Evolutionary conservation across 2,113 vertebrate species (phyloP).

Genomic region (Piaya cayana): DNA sequence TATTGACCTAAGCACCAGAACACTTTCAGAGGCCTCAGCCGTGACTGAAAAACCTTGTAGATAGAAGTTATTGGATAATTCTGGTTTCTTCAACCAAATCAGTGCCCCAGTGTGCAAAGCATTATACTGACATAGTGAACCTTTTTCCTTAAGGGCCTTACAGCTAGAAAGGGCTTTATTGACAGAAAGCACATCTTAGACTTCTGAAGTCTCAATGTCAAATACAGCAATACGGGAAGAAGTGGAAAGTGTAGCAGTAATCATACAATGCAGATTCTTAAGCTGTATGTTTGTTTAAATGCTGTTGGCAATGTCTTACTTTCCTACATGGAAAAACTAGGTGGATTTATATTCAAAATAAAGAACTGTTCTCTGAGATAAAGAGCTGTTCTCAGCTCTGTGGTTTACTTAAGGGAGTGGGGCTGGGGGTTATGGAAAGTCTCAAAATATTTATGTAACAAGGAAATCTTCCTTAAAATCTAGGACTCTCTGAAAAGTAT

Average conservation of each 20-base stretch:
- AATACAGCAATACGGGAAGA: background rate
- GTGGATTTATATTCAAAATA: background rate
- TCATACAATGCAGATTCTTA: background rate
- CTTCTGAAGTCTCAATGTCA: constrained; percentile 16
- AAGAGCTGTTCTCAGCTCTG: background rate
- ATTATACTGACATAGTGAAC: background rate
- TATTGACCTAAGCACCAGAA: background rate
- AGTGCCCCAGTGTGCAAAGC: background rate
- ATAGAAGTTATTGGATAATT: constrained; percentile 14
- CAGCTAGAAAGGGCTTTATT: constrained; percentile 14
- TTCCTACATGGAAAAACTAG: background rate
- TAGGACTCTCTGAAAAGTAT: background rate
- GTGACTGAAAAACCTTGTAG: background rate
- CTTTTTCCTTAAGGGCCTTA: background rate
- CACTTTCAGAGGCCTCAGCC: background rate
- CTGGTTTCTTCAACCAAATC: constrained; percentile 7
- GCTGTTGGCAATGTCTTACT: background rate
- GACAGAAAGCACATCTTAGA: background rate
- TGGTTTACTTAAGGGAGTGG: background rate
- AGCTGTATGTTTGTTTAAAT: background rate
- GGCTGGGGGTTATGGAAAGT: background rate
- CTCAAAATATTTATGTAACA: background rate
- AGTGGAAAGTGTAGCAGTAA: background rate
- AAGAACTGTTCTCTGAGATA: background rate
- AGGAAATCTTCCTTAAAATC: background rate